Base-by-base conservation (phyloP, 2,888 invertebrate species). In the Lobophora halterata region DNA sequence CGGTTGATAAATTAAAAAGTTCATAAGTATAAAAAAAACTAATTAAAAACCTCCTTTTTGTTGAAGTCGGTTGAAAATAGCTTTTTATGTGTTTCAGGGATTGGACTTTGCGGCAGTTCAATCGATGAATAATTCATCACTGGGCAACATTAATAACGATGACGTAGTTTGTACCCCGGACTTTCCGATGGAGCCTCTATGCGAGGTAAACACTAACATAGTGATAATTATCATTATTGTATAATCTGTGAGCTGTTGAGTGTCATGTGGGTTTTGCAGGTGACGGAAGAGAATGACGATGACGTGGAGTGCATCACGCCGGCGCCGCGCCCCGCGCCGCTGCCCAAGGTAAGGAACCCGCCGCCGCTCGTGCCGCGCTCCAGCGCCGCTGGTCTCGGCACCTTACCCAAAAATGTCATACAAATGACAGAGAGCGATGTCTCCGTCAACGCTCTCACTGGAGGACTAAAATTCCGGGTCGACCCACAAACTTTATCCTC, bases 141-240 rank as follows among this genome's bases (percentile, higher is more conserved):
- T 13, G 4, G 0, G 11, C 8, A 20, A 18, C 1, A 20, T n/a
- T 5, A 44, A 27, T 26, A 85, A 90, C 52, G 77, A 86, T 58
- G 86, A 82, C 61, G 89, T 91, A 6, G 90, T 91, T 8, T 91
- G 91, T 47, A 91, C 91, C 1, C 91, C 91, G 0, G 91, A 91
- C 65, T 79, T 89, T 34, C 85, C 85, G 2, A 38, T 88, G 55
- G 87, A 87, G 43, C 83, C 87, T 6, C 50, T 85, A 23, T 85
- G 85, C 46, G 87, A 88, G 77, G 86, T 87, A 71, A 61, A 21
- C 18, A 19, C 11, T 8, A 5, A 17, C 16, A 7, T 8, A 11
- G 17, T 10, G 5, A 20, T 26, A 20, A 20, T 29, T 26, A 39
- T 34, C 4, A 32, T n/a, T n/a, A n/a, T n/a, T n/a, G n/a, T n/a